These are phyloP conservation scores for Nothobranchius kuhntae DNA, from an alignment of 2,113 vertebrate genomes.

Conservation along the genomic window DNA sequence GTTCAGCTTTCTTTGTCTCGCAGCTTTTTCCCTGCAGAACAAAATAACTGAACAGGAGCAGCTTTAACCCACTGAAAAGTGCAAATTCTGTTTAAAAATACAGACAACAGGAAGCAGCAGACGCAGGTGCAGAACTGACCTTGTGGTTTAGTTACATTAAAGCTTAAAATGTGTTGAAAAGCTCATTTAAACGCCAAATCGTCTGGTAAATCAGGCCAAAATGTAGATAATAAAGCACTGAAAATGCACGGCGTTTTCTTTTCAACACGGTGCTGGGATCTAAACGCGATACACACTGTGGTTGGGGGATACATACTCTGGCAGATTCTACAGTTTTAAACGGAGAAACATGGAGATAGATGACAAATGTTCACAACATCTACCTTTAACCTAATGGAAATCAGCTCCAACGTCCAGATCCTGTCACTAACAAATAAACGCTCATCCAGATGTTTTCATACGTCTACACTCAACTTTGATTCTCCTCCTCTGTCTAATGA, in stretches of 20 bases:
- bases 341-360: too few relatives aligned
- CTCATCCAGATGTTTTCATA: not conserved
- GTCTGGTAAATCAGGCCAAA: constrained; percentile 3
- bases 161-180: not conserved
- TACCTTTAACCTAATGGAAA: too few relatives aligned
- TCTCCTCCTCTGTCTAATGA: constrained; percentile 16
- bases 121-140: not conserved
- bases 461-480: constrained; percentile 55
- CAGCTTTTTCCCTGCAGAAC: not conserved
- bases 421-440: not conserved
- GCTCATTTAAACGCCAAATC: constrained; percentile 11
- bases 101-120: not conserved
- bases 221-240: too few relatives aligned
- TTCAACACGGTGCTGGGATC: too few relatives aligned
- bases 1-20: not conserved
- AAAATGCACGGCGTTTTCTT: too few relatives aligned
- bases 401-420: not conserved
- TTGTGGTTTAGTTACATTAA: constrained; percentile 2
- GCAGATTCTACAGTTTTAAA: too few relatives aligned
- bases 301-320: too few relatives aligned
- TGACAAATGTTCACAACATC: too few relatives aligned
- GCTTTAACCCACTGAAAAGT: not conserved
- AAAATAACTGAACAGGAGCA: not conserved
- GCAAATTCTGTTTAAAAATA: not conserved
- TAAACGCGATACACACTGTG: too few relatives aligned